Conservation (phyloP, 2,797 vertebrate species). For the Glossophaga mutica region DNA sequence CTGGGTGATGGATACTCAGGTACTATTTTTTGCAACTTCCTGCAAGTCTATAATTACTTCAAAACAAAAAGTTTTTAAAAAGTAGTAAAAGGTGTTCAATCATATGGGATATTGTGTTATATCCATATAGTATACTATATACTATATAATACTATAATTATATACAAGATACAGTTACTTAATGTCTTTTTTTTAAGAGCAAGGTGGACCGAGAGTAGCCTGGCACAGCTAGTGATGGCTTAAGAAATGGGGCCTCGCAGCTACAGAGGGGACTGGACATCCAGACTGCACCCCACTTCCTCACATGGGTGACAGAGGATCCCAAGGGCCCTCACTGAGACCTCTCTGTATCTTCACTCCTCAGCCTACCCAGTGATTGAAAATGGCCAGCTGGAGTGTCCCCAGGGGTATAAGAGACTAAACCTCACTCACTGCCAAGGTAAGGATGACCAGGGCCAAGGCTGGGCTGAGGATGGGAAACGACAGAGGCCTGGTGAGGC, state of each 20-base stretch:
- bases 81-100: neutral
- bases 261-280: neutral
- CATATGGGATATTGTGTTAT: neutral
- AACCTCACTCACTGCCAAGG: slow-evolving; percentile 94
- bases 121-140: neutral
- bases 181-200: neutral
- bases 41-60: neutral
- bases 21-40: neutral
- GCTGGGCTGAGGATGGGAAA: neutral
- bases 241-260: neutral
- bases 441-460: slow-evolving; percentile 76
- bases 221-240: neutral
- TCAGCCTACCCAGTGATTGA: slow-evolving; percentile 90
- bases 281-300: neutral
- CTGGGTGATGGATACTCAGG: neutral
- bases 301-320: neutral
- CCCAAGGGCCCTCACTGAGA: neutral
- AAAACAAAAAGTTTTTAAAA: neutral
- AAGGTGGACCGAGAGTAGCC: neutral
- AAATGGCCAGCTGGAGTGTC: slow-evolving; percentile 92
- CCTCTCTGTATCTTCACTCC: slow-evolving; percentile 54
- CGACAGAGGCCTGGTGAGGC: neutral
- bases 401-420: slow-evolving; percentile 91
- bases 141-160: neutral
- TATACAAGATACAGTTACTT: neutral